phyloP scores from a whole-genome alignment of 2,113 vertebrate species.

The Phalacrocorax pelagicus region DNA sequence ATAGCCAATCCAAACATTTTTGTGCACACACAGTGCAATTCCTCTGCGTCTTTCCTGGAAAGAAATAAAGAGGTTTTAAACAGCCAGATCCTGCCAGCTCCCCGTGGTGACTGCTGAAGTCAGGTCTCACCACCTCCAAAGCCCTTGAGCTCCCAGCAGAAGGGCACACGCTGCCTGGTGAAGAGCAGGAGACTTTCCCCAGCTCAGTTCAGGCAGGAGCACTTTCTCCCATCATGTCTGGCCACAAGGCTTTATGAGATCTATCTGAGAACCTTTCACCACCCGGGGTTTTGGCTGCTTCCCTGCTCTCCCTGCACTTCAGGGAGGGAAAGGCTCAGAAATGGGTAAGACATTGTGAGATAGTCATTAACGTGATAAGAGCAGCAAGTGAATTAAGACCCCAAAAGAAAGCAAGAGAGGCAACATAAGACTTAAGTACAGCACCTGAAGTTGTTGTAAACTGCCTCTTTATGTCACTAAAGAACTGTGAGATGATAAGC shows the following conservation, averaged over 20 bases:
- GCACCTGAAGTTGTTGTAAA: neutral
- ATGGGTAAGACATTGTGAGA: neutral
- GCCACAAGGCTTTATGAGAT: neutral
- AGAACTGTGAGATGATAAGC: neutral
- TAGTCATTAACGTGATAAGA: neutral
- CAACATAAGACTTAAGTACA: neutral
- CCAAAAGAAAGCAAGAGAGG: neutral
- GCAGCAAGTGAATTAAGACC: neutral
- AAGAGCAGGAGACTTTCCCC: neutral
- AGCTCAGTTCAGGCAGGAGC: neutral
- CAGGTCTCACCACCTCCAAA: neutral
- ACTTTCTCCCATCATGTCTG: neutral
- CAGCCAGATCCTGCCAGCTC: neutral
- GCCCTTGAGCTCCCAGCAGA: neutral
- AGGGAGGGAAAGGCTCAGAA: neutral
- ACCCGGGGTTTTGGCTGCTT: neutral
- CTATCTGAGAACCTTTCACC: neutral
- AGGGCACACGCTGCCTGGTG: fast-evolving
- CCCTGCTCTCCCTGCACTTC: neutral
- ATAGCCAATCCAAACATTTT: conserved; percentile 31
- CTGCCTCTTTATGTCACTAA: neutral
- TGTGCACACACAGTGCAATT: fast-evolving
- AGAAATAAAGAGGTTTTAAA: neutral
- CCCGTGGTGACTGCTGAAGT: neutral
- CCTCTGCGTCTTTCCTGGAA: neutral